Evolutionary conservation across 2,797 vertebrate species (phyloP).

Genomic region (Prunella strophiata): DNA sequence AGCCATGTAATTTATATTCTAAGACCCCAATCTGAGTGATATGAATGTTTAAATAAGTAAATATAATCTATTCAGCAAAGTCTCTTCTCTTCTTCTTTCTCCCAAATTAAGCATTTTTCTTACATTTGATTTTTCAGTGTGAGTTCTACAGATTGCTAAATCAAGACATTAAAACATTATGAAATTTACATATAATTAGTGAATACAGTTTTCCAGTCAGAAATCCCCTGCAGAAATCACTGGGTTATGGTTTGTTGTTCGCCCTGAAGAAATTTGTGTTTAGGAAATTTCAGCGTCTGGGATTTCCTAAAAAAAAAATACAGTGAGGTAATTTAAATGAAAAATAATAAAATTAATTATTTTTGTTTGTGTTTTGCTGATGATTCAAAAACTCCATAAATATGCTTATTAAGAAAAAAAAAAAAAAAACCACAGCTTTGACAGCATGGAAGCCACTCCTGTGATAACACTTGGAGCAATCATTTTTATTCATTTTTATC

Average conservation of each 20-base stretch:
- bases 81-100: background rate
- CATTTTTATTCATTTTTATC: background rate
- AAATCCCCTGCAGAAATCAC: background rate
- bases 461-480: background rate
- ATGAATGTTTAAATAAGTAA: conserved; percentile 1
- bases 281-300: background rate
- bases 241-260: background rate
- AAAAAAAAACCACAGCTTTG: background rate
- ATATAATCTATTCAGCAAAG: background rate
- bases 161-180: background rate
- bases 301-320: background rate
- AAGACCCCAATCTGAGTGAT: background rate
- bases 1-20: background rate
- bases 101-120: background rate
- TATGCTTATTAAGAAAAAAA: background rate
- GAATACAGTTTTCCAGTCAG: background rate
- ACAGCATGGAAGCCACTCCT: background rate
- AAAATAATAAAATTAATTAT: background rate
- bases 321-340: background rate
- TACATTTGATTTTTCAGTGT: background rate
- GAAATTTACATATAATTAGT: background rate
- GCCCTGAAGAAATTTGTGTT: background rate
- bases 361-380: background rate
- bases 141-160: background rate
- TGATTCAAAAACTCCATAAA: background rate